Percentiles rank a stretch among this genome's conserved stretches.
Conservation (phyloP, 2,113 vertebrate genomes). For the Hippocampus mohnikei region DNA sequence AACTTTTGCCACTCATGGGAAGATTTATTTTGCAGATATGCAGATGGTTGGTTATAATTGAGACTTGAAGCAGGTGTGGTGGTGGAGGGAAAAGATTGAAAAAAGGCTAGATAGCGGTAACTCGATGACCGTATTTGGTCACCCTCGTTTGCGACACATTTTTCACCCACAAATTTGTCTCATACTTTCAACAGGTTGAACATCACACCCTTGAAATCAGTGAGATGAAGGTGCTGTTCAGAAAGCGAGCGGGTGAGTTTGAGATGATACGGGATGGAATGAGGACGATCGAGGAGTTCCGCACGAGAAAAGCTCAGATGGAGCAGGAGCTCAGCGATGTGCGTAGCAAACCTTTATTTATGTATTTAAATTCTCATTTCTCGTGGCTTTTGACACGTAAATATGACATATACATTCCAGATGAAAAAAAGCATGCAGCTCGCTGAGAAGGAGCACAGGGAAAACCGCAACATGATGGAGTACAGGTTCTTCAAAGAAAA, state of each 20-base stretch:
- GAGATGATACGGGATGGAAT: conserved; percentile 76
- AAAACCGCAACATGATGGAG: conserved; percentile 75
- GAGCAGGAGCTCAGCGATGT: conserved; percentile 78
- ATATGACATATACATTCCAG: conserved; percentile 47
- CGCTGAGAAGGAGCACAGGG: conserved; percentile 73
- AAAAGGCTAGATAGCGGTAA: no score
- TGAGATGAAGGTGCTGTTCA: conserved; percentile 74
- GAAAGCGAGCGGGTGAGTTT: conserved; percentile 74
- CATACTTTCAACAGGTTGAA: conserved; percentile 60
- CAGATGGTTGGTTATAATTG: background rate
- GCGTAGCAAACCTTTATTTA: background rate
- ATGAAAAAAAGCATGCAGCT: conserved; percentile 73
- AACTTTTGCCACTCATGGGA: conserved; percentile 32
- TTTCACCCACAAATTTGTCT: background rate
- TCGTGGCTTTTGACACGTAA: background rate
- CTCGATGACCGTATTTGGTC: no score
- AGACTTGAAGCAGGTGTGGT: no score
- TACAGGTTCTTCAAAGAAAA: conserved; percentile 80
- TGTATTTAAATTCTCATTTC: background rate
- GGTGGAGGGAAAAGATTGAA: no score
- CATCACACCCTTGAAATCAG: conserved; percentile 66
- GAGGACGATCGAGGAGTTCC: conserved; percentile 78
- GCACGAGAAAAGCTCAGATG: conserved; percentile 73
- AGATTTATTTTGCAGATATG: background rate
- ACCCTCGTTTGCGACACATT: background rate